These are phyloP conservation scores for Drosophila kohkoa DNA, from an alignment of 1,140 invertebrate genomes.

Conservation along the genomic window DNA sequence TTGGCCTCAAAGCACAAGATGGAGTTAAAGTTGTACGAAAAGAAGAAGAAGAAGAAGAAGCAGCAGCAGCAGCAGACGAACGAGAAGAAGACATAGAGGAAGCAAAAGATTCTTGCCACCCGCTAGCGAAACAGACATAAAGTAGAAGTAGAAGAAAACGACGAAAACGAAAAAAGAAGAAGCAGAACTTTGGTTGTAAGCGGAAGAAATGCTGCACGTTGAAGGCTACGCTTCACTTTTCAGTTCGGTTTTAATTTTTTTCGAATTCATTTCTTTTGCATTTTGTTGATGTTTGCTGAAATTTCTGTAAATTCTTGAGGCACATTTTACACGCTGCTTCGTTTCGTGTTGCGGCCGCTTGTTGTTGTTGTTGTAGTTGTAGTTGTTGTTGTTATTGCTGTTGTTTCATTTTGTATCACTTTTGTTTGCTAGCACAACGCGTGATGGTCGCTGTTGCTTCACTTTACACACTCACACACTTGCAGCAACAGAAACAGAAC, in stretches of 20 bases:
- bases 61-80: constrained; percentile 27
- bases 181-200: constrained; percentile 41
- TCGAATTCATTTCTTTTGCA: constrained; percentile 32
- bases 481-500: neutral
- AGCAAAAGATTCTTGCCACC: constrained; percentile 24
- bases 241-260: constrained; percentile 12
- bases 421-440: constrained; percentile 56
- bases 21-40: constrained; percentile 38
- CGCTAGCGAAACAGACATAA: constrained; percentile 19
- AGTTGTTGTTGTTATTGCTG: constrained; percentile 42
- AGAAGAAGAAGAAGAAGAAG: constrained; percentile 13
- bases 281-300: constrained; percentile 75
- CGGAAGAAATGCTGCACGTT: constrained; percentile 61
- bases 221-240: constrained; percentile 54
- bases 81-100: constrained; percentile 13
- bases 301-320: constrained; percentile 69
- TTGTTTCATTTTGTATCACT: constrained; percentile 49
- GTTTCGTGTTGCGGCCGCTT: constrained; percentile 46
- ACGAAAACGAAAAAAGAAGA: constrained; percentile 8
- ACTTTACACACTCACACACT: constrained; percentile 51
- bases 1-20: constrained; percentile 54
- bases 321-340: constrained; percentile 68
- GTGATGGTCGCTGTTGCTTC: constrained; percentile 54
- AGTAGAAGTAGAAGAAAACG: constrained; percentile 19
- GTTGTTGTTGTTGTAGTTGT: constrained; percentile 54